Percentiles rank a stretch among this genome's conserved stretches.
These are phyloP conservation scores for Meganola albula DNA, from an alignment of 2,888 invertebrate genomes.

Conservation along the genomic window DNA sequence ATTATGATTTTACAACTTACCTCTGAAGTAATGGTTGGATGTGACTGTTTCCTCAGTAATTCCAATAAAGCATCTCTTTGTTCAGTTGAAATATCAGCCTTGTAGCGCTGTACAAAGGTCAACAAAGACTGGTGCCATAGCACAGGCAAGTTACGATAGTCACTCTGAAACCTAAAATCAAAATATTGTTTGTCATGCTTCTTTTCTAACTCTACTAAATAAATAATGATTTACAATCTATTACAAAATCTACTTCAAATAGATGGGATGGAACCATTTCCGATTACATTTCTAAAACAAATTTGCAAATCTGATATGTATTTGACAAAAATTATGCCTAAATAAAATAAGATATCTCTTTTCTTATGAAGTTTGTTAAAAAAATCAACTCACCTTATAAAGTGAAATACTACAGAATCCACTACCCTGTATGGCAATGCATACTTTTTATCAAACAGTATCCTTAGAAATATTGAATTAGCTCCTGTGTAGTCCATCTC, in stretches of 20 bases:
- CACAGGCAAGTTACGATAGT: constrained; percentile 91
- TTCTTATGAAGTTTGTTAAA: too few relatives aligned
- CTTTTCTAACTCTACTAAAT: too few relatives aligned
- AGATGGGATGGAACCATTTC: too few relatives aligned
- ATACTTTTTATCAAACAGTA: constrained; percentile 98
- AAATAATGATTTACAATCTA: too few relatives aligned
- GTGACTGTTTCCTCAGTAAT: constrained; percentile 85
- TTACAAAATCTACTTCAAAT: too few relatives aligned
- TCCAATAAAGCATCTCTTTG: constrained; percentile 92
- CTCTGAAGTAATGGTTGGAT: constrained; percentile 84
- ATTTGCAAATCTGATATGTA: too few relatives aligned
- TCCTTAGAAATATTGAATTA: constrained; percentile 94
- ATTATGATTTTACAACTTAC: too few relatives aligned
- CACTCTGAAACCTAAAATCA: constrained; percentile 85
- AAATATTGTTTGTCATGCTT: too few relatives aligned
- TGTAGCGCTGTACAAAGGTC: constrained; percentile 96
- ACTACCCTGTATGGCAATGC: constrained; percentile 96
- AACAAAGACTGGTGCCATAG: constrained; percentile 98
- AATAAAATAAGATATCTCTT: too few relatives aligned
- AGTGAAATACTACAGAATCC: constrained; percentile 96
- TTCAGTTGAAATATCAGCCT: constrained; percentile 94
- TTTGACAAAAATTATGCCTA: too few relatives aligned
- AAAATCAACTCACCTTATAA: constrained; percentile 90
- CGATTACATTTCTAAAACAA: too few relatives aligned
- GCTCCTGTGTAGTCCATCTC: constrained; percentile 99